Conservation (phyloP, 2,113 vertebrate genomes). For the Galeopterus variegatus region DNA sequence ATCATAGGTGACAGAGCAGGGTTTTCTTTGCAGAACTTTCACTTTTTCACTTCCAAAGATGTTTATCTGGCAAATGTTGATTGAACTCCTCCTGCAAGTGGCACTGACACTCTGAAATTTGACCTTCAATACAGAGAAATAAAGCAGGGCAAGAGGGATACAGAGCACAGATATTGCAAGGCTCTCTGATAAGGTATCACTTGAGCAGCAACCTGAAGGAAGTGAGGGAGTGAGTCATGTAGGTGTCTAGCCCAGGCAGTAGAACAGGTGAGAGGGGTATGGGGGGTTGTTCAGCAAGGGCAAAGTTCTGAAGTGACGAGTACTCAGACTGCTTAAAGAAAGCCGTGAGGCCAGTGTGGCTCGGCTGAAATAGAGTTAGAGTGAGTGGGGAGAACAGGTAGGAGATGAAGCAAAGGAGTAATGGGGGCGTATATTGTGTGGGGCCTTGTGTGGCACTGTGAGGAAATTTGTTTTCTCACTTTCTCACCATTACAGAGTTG, state of each 20-base stretch:
- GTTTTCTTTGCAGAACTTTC: neutral
- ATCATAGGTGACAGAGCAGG: neutral
- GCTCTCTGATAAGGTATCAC: conserved; percentile 35
- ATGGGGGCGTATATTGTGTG: neutral
- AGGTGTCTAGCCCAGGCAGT: neutral
- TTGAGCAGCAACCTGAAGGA: conserved; percentile 1
- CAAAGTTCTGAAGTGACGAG: conserved; percentile 31
- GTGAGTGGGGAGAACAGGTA: neutral
- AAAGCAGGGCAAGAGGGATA: neutral
- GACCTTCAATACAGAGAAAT: conserved; percentile 40
- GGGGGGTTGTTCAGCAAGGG: neutral
- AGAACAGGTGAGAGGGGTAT: neutral
- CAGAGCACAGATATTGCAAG: neutral
- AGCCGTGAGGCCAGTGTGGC: neutral
- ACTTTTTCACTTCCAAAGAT: conserved; percentile 22
- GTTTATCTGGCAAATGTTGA: neutral
- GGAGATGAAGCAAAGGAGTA: neutral
- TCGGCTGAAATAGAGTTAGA: neutral
- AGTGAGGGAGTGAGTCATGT: neutral
- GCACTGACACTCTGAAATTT: conserved; percentile 8
- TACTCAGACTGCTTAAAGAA: neutral
- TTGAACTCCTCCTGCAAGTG: neutral
- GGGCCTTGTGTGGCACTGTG: neutral
- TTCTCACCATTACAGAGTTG: neutral
- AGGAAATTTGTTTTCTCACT: conserved; percentile 5